phyloP scores from a whole-genome alignment of 2,888 invertebrate genomes.

The Melolontha melolontha region DNA sequence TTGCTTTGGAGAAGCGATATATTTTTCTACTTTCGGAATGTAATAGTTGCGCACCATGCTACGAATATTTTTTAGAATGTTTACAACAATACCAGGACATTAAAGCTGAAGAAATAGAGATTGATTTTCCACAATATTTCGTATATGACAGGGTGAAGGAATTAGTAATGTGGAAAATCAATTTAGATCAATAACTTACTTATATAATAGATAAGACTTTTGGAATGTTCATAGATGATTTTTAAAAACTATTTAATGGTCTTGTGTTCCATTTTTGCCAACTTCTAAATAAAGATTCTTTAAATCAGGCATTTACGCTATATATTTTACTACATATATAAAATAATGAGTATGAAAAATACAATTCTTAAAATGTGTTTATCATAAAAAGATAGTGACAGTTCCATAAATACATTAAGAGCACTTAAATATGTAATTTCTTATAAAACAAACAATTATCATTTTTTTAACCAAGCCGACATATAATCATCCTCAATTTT shows the following conservation, averaged over 20 bases:
- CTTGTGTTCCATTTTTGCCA: constrained; percentile 13
- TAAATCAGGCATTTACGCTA: not conserved
- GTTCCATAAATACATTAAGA: constrained; percentile 19
- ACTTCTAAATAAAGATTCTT: not conserved
- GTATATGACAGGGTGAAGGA: constrained; percentile 84
- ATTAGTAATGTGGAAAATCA: constrained; percentile 80
- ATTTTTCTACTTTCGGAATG: constrained; percentile 86
- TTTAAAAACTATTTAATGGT: too few relatives aligned
- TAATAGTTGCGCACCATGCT: constrained; percentile 88
- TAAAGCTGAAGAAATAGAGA: constrained; percentile 72
- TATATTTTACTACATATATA: not conserved
- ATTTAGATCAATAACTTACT: constrained; percentile 56
- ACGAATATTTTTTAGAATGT: constrained; percentile 81
- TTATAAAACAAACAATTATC: constrained; percentile 5
- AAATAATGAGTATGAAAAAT: not conserved
- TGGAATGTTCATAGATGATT: too few relatives aligned
- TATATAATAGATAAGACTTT: too few relatives aligned
- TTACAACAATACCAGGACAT: constrained; percentile 70
- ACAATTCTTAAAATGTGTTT: not conserved
- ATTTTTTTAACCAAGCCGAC: constrained; percentile 53
- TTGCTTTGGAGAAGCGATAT: constrained; percentile 87
- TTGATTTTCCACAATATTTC: constrained; percentile 85
- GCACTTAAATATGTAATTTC: constrained; percentile 11
- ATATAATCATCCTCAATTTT: constrained; percentile 49
- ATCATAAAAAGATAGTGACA: constrained; percentile 17